Conservation (phyloP, 1,140 invertebrate genomes). For the Nebria ingens region DNA sequence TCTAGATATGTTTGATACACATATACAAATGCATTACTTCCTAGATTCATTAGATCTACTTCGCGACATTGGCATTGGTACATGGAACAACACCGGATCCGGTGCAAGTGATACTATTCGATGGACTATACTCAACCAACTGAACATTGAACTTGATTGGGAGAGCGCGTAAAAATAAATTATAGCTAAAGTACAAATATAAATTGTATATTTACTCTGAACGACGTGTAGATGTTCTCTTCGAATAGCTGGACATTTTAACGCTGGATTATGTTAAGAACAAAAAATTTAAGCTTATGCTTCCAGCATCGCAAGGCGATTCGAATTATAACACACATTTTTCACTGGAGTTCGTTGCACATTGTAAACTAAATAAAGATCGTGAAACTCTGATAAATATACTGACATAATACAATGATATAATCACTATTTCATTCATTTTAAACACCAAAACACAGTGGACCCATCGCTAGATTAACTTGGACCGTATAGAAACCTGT, state of each 20-base stretch:
- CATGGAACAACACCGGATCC: no score
- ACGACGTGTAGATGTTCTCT: slow-evolving; percentile 31
- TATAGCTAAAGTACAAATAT: no score
- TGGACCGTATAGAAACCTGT: slow-evolving; percentile 12
- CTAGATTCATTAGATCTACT: no score
- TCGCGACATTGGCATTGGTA: no score
- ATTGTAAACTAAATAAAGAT: neutral
- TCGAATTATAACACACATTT: slow-evolving; percentile 18
- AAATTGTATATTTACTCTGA: slow-evolving; percentile 38
- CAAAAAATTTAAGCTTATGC: slow-evolving; percentile 23
- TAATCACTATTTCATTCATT: neutral
- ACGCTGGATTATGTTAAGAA: slow-evolving; percentile 10
- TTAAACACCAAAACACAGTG: slow-evolving; percentile 9
- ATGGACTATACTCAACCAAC: no score
- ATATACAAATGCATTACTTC: no score
- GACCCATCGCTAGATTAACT: slow-evolving; percentile 11
- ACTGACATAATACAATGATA: neutral
- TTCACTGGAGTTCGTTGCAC: neutral
- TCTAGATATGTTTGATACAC: no score
- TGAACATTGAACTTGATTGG: no score
- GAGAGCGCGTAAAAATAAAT: no score
- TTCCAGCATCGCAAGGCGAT: slow-evolving; percentile 20
- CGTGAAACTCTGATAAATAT: neutral
- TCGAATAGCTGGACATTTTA: slow-evolving; percentile 35
- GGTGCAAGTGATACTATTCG: no score